Conservation (phyloP, 2,888 invertebrate genomes). For the Tipula helvola region DNA sequence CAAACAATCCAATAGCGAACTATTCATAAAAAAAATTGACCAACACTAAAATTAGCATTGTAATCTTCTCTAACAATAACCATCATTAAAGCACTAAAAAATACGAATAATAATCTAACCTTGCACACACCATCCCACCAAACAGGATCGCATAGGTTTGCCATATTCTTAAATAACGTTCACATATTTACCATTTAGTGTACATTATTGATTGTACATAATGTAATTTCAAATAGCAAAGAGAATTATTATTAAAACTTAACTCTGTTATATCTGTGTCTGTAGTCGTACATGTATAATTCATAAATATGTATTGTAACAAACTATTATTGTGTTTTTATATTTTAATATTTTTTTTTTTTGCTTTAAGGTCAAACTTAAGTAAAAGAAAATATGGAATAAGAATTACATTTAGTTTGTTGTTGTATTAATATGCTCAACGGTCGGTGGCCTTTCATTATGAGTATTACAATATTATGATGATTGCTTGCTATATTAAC, state of each 20-base stretch:
- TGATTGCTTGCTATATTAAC: neutral
- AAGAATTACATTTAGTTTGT: neutral
- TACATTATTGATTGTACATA: neutral
- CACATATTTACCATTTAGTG: neutral
- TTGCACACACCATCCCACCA: neutral
- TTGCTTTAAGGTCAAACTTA: neutral
- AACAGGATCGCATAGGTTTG: neutral
- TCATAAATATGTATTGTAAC: neutral
- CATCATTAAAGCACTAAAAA: neutral
- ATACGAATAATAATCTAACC: neutral
- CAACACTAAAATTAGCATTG: too few relatives aligned
- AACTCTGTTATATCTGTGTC: neutral
- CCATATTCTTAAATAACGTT: neutral
- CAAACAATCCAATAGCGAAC: too few relatives aligned
- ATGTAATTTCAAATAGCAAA: neutral
- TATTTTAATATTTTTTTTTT: neutral
- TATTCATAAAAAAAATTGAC: too few relatives aligned
- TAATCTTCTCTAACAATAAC: neutral
- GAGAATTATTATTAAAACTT: neutral
- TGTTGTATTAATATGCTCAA: neutral
- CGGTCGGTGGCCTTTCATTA: conserved; percentile 4
- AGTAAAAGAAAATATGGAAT: neutral
- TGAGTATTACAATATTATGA: neutral
- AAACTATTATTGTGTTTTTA: neutral
- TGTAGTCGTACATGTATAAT: neutral